Percentiles rank a stretch among this genome's conserved stretches.
Evolutionary conservation across 2,888 invertebrate species (phyloP).

Genomic region (Heteropelma amictum): DNA sequence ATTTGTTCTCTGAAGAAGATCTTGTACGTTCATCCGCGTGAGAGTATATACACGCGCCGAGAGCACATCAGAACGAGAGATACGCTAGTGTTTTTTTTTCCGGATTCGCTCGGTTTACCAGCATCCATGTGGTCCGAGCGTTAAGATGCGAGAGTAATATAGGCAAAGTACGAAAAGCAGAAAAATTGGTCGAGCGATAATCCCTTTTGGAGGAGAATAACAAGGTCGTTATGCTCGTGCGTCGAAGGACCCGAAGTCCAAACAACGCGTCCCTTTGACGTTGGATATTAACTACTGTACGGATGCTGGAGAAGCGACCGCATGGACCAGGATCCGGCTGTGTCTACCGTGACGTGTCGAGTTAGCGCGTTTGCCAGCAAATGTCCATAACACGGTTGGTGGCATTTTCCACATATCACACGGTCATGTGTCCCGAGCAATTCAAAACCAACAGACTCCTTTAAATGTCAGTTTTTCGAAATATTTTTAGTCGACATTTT

Average conservation of each 20-base stretch:
- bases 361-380: slow-evolving; percentile 43
- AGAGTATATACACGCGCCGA: background rate
- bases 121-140: slow-evolving; percentile 17
- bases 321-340: slow-evolving; percentile 39
- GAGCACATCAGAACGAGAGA: slow-evolving; percentile 13
- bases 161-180: background rate
- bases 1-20: background rate
- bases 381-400: too few relatives aligned
- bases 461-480: too few relatives aligned
- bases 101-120: slow-evolving; percentile 50
- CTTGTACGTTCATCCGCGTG: background rate
- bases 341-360: slow-evolving; percentile 58
- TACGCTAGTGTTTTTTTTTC: slow-evolving; percentile 21
- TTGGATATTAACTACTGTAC: slow-evolving; percentile 51
- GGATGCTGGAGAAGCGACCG: slow-evolving; percentile 44
- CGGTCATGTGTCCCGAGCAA: too few relatives aligned
- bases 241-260: slow-evolving; percentile 39
- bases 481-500: too few relatives aligned
- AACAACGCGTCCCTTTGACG: slow-evolving; percentile 57
- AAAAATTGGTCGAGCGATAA: slow-evolving; percentile 63
- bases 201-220: slow-evolving; percentile 64
- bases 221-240: slow-evolving; percentile 57
- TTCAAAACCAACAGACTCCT: too few relatives aligned
- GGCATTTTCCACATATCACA: too few relatives aligned
- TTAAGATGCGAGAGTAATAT: slow-evolving; percentile 28